These are phyloP conservation scores for Tragelaphus strepsiceros DNA, from an alignment of 2,113 vertebrate species.

Conservation along the genomic window DNA sequence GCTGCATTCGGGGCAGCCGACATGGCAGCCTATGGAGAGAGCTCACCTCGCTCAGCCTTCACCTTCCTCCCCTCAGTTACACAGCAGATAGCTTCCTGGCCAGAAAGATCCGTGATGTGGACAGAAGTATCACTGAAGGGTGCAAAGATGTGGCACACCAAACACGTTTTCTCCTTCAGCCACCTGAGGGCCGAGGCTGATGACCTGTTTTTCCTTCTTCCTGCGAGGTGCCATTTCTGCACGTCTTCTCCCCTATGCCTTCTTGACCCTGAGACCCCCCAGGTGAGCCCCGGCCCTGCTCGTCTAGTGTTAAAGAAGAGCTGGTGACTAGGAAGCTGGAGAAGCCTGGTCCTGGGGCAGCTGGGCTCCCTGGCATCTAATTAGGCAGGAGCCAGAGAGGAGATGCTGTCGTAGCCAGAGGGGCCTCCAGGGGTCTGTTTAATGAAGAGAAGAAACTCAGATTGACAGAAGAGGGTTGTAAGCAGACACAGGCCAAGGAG, in stretches of 20 bases:
- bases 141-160: not conserved
- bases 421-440: constrained; percentile 8
- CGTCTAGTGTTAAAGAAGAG: not conserved
- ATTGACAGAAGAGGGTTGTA: constrained; percentile 13
- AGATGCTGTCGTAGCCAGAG: not conserved
- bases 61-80: not conserved
- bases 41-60: not conserved
- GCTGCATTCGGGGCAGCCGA: not conserved
- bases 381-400: not conserved
- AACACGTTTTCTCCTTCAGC: not conserved
- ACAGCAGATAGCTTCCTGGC: not conserved
- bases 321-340: not conserved
- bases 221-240: not conserved
- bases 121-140: not conserved
- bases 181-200: not conserved
- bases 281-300: not conserved
- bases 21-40: not conserved
- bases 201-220: not conserved
- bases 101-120: not conserved
- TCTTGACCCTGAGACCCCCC: not conserved
- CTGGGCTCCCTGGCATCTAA: not conserved
- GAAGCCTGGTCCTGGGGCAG: not conserved
- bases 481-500: constrained; percentile 28
- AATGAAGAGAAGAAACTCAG: constrained; percentile 24
- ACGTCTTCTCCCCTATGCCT: not conserved